Evolutionary conservation across 1,140 invertebrate species (phyloP), one percentile per base, ranked within the genome.

Genomic region (Anagrus nilaparvatae): DNA sequence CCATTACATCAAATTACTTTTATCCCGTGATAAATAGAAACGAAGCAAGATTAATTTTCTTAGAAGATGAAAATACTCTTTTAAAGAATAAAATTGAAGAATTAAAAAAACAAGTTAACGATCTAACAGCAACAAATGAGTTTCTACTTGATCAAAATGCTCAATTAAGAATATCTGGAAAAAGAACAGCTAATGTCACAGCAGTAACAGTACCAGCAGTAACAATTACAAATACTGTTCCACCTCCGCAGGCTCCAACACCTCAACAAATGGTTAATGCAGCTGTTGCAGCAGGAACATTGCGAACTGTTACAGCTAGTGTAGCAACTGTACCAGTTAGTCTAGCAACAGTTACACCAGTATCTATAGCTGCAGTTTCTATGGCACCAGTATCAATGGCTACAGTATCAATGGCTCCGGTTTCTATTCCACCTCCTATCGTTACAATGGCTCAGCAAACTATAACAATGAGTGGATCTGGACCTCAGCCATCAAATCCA

Each of bases 141-240:
- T 85, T 86, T 58, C 67, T 88, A 1, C 56, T 87, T 33, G 82
- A 85, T 50, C 84, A 88, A 65, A 88, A 87, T 61, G 83, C 83
- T 8, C 77, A 82, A 33, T 63, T 86, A 39, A 69, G 84, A 33
- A 72, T 84, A 43, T 74, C 74, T 20, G 78, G 76, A 44, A 76
- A 77, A 44, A 59, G 67, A 20, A 72, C 64, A 19, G 58, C 66
- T 3, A 67, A 65, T 46, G 61, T 71, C 7, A 73, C 70, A 5
- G 62, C 73, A 8, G 74, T 76, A 1, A 73, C 70, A 14, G 67
- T 77, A 1, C 74, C 74, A 6, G 70, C 74, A 10, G 73, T 76
- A 3, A 76, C 72, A 2, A 71, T 76, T 7, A 73, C 76, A 2
- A 71, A 73, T 29, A 71, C n/a, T n/a, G n/a, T n/a, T n/a, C n/a